Evolutionary conservation across 2,888 invertebrate genomes (phyloP).

Genomic region (Drosophila kokeensis): DNA sequence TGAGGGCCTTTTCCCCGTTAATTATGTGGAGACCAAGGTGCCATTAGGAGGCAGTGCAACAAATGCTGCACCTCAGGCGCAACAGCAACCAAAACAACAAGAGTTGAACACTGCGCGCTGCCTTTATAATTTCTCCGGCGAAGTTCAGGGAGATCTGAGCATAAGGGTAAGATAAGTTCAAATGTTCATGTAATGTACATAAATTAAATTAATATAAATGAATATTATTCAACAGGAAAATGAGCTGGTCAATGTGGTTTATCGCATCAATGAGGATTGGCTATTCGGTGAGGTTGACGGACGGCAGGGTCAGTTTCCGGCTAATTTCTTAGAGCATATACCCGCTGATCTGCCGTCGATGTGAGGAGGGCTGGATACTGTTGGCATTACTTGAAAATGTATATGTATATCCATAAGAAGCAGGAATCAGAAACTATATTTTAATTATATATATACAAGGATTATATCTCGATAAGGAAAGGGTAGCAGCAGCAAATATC

Average conservation of each 20-base stretch:
- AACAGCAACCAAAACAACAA: constrained; percentile 20
- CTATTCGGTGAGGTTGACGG: constrained; percentile 90
- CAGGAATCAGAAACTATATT: constrained; percentile 41
- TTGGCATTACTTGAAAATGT: constrained; percentile 9
- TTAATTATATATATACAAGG: constrained; percentile 37
- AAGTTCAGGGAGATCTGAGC: constrained; percentile 87
- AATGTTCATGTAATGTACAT: not conserved
- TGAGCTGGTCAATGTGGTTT: constrained; percentile 88
- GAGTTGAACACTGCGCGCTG: constrained; percentile 86
- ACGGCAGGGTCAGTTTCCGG: constrained; percentile 91
- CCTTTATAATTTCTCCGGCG: constrained; percentile 90
- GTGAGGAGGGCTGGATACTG: constrained; percentile 14
- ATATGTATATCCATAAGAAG: constrained; percentile 11
- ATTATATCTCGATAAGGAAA: constrained; percentile 46
- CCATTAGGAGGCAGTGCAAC: constrained; percentile 86
- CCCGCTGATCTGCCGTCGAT: constrained; percentile 85
- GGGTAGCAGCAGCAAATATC: constrained; percentile 32
- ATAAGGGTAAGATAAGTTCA: constrained; percentile 85
- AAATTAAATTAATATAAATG: not conserved
- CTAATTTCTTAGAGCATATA: constrained; percentile 89
- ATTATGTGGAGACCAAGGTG: constrained; percentile 91
- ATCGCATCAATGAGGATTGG: constrained; percentile 91
- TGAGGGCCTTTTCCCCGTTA: constrained; percentile 93
- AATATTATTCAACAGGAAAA: constrained; percentile 85
- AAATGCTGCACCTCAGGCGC: constrained; percentile 19